Conservation (phyloP, 2,888 invertebrate genomes). For the Eledona agricola region DNA sequence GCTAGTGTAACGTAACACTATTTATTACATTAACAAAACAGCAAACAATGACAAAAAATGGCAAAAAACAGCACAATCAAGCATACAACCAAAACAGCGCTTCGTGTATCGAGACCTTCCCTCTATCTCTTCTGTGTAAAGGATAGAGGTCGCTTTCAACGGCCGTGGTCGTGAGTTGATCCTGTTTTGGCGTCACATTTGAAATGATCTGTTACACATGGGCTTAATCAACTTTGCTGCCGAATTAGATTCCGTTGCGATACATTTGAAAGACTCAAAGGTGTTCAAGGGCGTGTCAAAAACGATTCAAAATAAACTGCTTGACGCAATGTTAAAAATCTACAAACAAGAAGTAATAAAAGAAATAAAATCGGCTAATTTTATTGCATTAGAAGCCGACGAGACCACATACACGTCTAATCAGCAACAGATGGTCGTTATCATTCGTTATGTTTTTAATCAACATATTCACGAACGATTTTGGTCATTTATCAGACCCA, state of each 20-base stretch:
- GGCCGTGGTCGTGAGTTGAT: no score
- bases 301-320: conserved; percentile 34
- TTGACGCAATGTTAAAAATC: conserved; percentile 24
- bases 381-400: conserved; percentile 9
- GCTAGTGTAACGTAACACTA: no score
- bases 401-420: conserved; percentile 15
- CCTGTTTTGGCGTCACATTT: no score
- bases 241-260: conserved; percentile 24
- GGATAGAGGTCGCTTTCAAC: no score
- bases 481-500: conserved; percentile 4
- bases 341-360: conserved; percentile 8
- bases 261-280: conserved; percentile 17
- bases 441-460: conserved; percentile 11
- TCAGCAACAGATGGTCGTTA: conserved; percentile 4
- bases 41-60: no score
- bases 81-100: no score
- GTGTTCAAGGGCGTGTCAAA: conserved; percentile 35
- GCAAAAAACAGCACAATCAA: no score
- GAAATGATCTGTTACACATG: no score
- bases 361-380: conserved; percentile 13
- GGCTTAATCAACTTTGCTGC: conserved; percentile 32
- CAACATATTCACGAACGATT: conserved; percentile 9
- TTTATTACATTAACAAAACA: no score
- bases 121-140: no score
- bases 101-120: no score